A percentile compares a stretch with the other conserved stretches of the same genome.
These are phyloP conservation scores for Crocuta crocuta DNA, from an alignment of 2,113 vertebrate genomes.

Conservation along the genomic window DNA sequence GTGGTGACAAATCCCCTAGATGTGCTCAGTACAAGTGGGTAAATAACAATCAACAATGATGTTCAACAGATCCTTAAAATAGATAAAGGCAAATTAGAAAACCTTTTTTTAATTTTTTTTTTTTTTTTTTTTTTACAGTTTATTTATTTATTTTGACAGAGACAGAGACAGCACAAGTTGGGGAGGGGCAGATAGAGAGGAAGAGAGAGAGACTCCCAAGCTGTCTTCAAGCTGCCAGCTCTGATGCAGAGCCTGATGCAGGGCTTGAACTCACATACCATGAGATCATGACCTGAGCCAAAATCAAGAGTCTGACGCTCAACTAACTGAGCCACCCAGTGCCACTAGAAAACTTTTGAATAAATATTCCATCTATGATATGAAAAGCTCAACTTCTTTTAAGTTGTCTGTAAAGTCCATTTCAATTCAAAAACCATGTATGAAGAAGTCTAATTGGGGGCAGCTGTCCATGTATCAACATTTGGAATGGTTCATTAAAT, in stretches of 20 bases:
- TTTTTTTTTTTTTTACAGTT: too few species aligned
- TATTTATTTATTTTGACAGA: too few species aligned
- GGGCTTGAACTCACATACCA: too few species aligned
- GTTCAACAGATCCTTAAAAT: background rate
- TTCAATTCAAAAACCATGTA: slow-evolving; percentile 21
- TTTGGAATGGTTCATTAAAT: slow-evolving; percentile 59
- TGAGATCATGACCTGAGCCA: too few species aligned
- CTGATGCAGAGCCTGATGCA: too few species aligned
- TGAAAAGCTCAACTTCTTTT: background rate
- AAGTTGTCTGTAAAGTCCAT: background rate
- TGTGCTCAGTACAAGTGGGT: background rate
- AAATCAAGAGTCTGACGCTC: too few species aligned
- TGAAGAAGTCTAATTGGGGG: background rate
- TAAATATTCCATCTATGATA: background rate
- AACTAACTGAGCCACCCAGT: too few species aligned
- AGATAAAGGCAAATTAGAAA: background rate
- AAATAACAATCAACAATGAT: background rate
- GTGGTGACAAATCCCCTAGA: background rate
- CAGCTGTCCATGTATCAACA: slow-evolving; percentile 39
- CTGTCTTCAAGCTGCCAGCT: too few species aligned
- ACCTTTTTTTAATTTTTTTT: background rate
- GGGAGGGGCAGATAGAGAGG: too few species aligned
- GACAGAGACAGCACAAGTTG: too few species aligned
- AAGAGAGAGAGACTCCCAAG: too few species aligned
- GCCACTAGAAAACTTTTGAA: background rate